phyloP scores from a whole-genome alignment of 2,113 vertebrate genomes.

The Macaca mulatta region DNA sequence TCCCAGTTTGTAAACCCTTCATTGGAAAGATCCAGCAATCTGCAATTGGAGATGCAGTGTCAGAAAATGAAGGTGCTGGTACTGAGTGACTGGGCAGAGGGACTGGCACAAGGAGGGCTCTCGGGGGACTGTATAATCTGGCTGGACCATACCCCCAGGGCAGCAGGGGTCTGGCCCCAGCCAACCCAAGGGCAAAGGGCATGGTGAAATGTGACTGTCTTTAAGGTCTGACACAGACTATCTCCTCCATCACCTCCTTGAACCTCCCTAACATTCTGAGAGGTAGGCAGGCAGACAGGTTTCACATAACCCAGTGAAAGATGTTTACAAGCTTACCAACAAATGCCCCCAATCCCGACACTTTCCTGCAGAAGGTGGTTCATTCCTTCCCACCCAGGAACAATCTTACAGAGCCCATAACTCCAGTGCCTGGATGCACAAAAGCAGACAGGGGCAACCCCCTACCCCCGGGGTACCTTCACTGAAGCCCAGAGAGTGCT shows the following conservation, averaged over 20 bases:
- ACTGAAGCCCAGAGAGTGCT: not conserved
- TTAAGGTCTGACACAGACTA: not conserved
- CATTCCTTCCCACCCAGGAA: not conserved
- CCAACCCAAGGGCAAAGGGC: accelerated
- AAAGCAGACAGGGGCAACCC: not conserved
- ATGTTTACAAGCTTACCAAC: too few species aligned
- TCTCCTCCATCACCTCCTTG: not conserved
- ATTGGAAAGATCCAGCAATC: conserved; percentile 89
- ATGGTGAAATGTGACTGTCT: not conserved
- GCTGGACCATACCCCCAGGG: not conserved
- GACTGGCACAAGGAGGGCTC: not conserved
- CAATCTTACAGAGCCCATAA: not conserved
- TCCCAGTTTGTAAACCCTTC: conserved; percentile 97
- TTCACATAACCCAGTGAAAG: not conserved
- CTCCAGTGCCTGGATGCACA: accelerated
- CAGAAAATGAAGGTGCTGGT: not conserved
- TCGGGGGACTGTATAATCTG: accelerated
- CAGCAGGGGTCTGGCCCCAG: not conserved
- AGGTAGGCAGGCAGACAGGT: not conserved
- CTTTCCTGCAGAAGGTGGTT: not conserved
- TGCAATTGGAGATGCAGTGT: conserved; percentile 56
- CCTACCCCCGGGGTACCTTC: too few species aligned
- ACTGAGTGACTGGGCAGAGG: accelerated
- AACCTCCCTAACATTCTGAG: too few species aligned
- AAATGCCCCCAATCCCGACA: accelerated